Evolutionary conservation across 2,113 vertebrate species (phyloP), one percentile per base, ranked within the genome.

Genomic region (Channa maculata): DNA sequence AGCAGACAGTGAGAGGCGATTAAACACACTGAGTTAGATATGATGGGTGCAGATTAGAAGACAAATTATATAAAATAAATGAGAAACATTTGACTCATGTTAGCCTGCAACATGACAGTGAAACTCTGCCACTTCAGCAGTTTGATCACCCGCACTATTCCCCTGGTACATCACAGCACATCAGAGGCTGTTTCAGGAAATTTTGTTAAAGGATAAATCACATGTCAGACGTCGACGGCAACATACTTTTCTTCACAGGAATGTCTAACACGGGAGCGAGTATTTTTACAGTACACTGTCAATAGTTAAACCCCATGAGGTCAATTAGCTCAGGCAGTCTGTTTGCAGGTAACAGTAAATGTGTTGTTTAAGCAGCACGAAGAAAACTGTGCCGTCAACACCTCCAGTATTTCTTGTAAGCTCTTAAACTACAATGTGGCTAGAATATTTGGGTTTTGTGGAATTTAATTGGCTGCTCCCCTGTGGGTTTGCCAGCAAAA

Each of bases 291-390:
- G 45, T 14, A 6, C 53, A 3, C 61, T 46, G n/a, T 63, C 41
- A 41, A 50, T 11, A 48, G 59, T 61, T 49, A 48, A 84, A 66
- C 75, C 83, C 82, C 76, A 14, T 1, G 41, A 66, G 76, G 66
- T 71, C 76, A 87, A 87, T 89, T 86, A 87, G 38, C 45, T 59
- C n/a, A 2, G 60, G 65, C 48, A 34, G 71, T 33, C 10, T 34
- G 66, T 60, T 52, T 48, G 44, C 58, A 83, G 73, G 67, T 62
- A 69, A 59, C 38, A 9, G 64, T 15, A 24, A 69, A 45, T 2
- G 52, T 63, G 65, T 59, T 63, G 68, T 55, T 69, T 6, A 78
- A 54, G 62, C 13, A 4, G 49, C 66, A 14, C 7, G 24, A 61
- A 63, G 43, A 48, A 15, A 24, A 53, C 5, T 2, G 39, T 41